Evolutionary conservation across 2,888 invertebrate genomes (phyloP).

Genomic region (Poecilobothrus nobilitatus): DNA sequence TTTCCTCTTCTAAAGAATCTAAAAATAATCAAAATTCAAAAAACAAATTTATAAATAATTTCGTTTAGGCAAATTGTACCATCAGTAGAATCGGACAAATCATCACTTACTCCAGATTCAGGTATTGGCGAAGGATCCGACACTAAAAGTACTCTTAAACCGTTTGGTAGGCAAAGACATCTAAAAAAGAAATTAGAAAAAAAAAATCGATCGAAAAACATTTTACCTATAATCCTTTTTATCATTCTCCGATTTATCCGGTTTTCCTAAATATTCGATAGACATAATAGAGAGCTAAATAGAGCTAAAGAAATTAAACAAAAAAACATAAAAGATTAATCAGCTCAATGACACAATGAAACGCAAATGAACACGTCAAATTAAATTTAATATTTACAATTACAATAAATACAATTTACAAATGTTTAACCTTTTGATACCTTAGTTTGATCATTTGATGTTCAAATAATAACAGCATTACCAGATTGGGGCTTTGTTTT

Average conservation of each 20-base stretch:
- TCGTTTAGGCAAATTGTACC: neutral
- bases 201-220: neutral
- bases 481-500: too few relatives aligned
- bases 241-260: constrained; percentile 66
- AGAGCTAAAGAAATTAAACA: too few relatives aligned
- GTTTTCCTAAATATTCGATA: constrained; percentile 44
- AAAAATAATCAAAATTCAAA: too few relatives aligned
- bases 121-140: constrained; percentile 50
- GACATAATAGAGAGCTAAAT: neutral
- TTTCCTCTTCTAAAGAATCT: constrained; percentile 14
- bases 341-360: too few relatives aligned
- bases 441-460: too few relatives aligned
- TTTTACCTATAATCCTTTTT: constrained; percentile 70
- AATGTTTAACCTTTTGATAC: too few relatives aligned
- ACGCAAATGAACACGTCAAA: too few relatives aligned
- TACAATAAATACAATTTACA: too few relatives aligned
- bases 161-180: constrained; percentile 59
- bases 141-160: constrained; percentile 62
- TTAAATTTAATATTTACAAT: too few relatives aligned
- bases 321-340: too few relatives aligned
- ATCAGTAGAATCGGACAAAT: constrained; percentile 24
- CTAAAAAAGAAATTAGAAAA: constrained; percentile 37
- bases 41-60: too few relatives aligned
- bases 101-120: constrained; percentile 28
- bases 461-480: too few relatives aligned